These are phyloP conservation scores for Psophia crepitans DNA, from an alignment of 2,113 vertebrate species.

Conservation along the genomic window DNA sequence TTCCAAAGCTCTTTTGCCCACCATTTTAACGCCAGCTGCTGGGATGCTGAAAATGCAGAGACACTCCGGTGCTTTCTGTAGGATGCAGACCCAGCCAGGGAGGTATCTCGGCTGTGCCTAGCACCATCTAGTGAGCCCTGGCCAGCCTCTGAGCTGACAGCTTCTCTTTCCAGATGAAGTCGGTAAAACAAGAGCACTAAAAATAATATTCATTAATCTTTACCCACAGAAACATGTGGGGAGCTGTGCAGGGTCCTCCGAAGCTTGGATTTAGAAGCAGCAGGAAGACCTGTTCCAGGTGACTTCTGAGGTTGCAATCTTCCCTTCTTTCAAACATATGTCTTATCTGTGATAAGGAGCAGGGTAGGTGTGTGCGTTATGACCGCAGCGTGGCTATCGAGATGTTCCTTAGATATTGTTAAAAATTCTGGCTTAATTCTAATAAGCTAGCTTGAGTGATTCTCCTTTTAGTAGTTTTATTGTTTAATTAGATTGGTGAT, in stretches of 20 bases:
- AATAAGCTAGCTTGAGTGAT: not conserved
- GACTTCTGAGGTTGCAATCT: not conserved
- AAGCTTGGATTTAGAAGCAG: not conserved
- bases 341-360: not conserved
- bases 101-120: not conserved
- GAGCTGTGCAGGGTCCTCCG: not conserved
- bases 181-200: rapidly evolving
- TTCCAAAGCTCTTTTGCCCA: not conserved
- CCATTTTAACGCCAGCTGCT: not conserved
- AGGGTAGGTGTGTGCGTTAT: not conserved
- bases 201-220: rapidly evolving
- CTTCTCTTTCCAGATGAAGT: not conserved
- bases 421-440: not conserved
- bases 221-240: not conserved
- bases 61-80: rapidly evolving
- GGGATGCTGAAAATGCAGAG: not conserved
- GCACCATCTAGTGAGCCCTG: not conserved
- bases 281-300: not conserved
- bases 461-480: not conserved
- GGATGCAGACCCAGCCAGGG: rapidly evolving
- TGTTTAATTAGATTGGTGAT: not conserved
- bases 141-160: rapidly evolving
- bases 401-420: not conserved
- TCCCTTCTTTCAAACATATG: not conserved
- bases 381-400: not conserved